These are phyloP conservation scores for Ammospiza caudacuta DNA, from an alignment of 2,113 vertebrate genomes.

Conservation along the genomic window DNA sequence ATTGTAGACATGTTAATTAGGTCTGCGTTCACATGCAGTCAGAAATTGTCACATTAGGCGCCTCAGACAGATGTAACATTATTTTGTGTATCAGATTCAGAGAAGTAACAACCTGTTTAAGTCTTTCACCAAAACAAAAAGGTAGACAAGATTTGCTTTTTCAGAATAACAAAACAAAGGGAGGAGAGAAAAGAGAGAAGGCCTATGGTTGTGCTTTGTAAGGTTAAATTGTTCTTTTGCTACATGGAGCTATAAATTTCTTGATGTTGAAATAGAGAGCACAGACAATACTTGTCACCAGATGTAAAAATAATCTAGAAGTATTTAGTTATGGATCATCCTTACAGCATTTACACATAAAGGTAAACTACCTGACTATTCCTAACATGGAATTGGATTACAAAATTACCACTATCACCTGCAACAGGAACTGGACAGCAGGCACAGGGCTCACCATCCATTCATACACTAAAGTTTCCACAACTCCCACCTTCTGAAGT, in stretches of 20 bases:
- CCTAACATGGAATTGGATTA: neutral
- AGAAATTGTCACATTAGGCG: neutral
- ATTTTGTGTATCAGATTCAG: neutral
- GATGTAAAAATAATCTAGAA: neutral
- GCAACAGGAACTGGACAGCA: neutral
- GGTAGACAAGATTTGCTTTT: neutral
- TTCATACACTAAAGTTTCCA: neutral
- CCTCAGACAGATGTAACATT: neutral
- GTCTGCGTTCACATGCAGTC: neutral
- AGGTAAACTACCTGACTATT: neutral
- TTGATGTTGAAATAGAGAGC: neutral
- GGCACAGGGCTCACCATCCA: neutral
- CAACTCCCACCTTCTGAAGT: neutral
- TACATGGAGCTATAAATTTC: neutral
- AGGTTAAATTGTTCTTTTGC: neutral
- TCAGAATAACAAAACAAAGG: neutral
- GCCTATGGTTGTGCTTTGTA: neutral
- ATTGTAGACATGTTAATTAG: neutral
- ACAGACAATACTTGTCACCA: neutral
- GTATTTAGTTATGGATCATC: neutral
- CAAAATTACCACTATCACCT: neutral
- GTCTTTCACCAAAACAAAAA: neutral
- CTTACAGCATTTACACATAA: neutral
- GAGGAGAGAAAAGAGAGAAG: neutral
- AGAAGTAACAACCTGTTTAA: neutral